Base-by-base conservation (phyloP, 2,888 invertebrate species). In the Rhagium mordax region DNA sequence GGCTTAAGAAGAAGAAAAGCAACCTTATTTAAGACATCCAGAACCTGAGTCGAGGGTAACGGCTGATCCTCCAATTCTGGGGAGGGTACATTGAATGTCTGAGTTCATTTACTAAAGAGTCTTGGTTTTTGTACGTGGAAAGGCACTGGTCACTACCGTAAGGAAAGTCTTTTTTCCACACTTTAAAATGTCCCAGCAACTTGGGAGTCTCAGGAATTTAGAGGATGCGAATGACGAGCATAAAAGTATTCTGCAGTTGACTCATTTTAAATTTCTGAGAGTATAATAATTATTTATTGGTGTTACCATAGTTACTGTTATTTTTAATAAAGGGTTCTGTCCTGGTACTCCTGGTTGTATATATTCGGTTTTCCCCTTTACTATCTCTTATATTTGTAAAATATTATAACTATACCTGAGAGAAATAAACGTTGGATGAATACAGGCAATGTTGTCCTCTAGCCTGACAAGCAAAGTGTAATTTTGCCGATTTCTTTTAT, bases 101-200 rank as follows among this genome's bases (percentile, higher is more conserved):
- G 60, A 98, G 89, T 89, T 98, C 98, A 86, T 94, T 94, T 51
- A 97, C 89, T 57, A 98, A 88, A 82, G 93, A 91, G 84, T 97
- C 96, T 87, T 97, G 97, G 84, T 97, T 92, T 96, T 96, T 68
- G 93, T 89, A 71, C 94, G 94, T 0, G 98, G 98, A 89, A 98
- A 98, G 66, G 97, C 96, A 79, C 97, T 96, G 4, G 98, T 98
- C 68, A 98, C 97, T 53, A 98, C 91, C 61, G 97, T 96, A 41
- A 95, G 90, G 86, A 96, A 96, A 41, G 95, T 95, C 87, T 94
- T 94, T 87, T 96, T 95, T 88, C 97, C 96, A 85, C 95, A 94
- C 88, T 96, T 96, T 83, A 98, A 91, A 82, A 95, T 96, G 87
- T 98, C 97, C 97, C 98, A 98, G 88, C 97, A 0, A 96, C 95